Conservation (phyloP, 2,888 invertebrate genomes). For the Drosophila incognita region DNA sequence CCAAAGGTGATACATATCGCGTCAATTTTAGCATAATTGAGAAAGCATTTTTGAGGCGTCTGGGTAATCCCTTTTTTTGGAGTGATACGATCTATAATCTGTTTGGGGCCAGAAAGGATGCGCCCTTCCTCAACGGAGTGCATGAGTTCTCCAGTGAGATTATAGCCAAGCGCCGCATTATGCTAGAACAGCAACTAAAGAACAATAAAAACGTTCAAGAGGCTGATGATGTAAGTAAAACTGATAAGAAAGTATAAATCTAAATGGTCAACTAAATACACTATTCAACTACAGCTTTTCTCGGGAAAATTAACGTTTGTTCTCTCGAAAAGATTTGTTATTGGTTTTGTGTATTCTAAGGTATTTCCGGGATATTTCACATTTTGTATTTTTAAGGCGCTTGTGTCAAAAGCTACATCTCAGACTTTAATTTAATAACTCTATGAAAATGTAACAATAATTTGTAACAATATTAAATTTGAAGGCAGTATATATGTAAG, state of each 20-base stretch:
- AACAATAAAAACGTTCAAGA: neutral
- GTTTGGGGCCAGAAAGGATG: constrained; percentile 54
- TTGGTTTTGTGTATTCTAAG: neutral
- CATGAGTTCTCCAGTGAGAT: constrained; percentile 80
- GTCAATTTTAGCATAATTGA: constrained; percentile 71
- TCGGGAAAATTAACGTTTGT: neutral
- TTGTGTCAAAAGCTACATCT: neutral
- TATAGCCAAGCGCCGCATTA: constrained; percentile 72
- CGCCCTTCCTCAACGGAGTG: constrained; percentile 54
- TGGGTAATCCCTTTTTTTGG: constrained; percentile 68
- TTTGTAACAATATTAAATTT: constrained; percentile 13
- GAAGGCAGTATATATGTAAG: constrained; percentile 4
- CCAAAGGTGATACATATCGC: constrained; percentile 75
- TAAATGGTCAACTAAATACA: neutral
- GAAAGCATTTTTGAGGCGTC: constrained; percentile 62
- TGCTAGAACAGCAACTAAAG: constrained; percentile 51
- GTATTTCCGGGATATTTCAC: neutral
- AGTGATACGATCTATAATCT: constrained; percentile 11
- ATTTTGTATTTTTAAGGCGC: neutral
- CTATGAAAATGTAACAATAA: constrained; percentile 7
- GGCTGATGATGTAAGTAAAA: constrained; percentile 40
- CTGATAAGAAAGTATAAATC: neutral
- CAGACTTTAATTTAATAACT: neutral
- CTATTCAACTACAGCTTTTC: neutral
- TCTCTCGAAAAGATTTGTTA: neutral